Evolutionary conservation across 2,888 invertebrate species (phyloP), one percentile per base, ranked within the genome.

Genomic region (Ephialtes manifestator): DNA sequence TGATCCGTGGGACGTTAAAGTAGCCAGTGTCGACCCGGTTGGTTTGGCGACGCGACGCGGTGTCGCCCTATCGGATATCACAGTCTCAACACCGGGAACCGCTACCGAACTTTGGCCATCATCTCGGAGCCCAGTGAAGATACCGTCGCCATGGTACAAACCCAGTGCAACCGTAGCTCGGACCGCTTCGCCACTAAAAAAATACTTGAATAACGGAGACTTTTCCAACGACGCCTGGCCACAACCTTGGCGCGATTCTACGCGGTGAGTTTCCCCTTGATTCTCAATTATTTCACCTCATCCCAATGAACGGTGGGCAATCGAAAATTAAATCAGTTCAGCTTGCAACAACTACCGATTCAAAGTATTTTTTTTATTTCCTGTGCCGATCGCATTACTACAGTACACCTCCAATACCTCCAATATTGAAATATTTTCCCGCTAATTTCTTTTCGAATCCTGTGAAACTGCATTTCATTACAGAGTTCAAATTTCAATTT

Each of bases 101-200:
- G 5, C 75, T 80, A 67, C 28, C 48, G 53, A 86, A 58, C 31
- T 60, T 72, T 87, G 80, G 81, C 71, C 74, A 10, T 81, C 78
- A n/a, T 71, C 85, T 0, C 65, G 28, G n/a, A 89, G 86, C 48
- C 81, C 87, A 13, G 68, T 88, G 18, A 89, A 87, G 46, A 91
- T 88, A 28, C 93, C 93, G 0, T 93, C 93, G 51, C 93, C 93
- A 24, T 93, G 93, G 93, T 93, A 93, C 90, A 93, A 92, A 58
- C 93, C 93, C 0, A 65, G 28, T 8, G 76, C 68, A 1, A 78
- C 84, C 55, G 80, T 80, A n/a, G 28, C 48, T 55, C 71, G n/a
- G 13, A 58, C 24, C 58, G 43, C 28, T 60, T 28, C 20, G 15
- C 7, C 51, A 72, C 51, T 71, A 13, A 60, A 20, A 35, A 39